Conservation (phyloP, 1,140 invertebrate genomes). For the Saxidomus purpurata region DNA sequence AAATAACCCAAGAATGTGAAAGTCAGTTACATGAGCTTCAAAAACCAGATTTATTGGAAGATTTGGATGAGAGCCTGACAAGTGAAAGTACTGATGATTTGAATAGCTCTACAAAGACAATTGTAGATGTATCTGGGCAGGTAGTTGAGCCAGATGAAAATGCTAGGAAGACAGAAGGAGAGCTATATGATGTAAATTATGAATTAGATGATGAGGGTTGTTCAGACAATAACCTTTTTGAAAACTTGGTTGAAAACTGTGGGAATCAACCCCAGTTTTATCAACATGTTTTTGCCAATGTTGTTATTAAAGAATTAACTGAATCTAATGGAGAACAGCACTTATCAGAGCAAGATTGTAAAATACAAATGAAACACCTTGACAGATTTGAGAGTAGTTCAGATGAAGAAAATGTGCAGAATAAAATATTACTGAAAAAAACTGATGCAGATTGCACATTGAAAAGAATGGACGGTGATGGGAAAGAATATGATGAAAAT, state of each 20-base stretch:
- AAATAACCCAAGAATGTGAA: neutral
- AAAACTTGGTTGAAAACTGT: slow-evolving; percentile 3
- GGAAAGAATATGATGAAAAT: slow-evolving; percentile 8
- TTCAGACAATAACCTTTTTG: neutral
- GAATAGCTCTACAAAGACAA: slow-evolving; percentile 1
- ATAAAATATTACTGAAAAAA: neutral
- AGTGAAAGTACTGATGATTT: slow-evolving; percentile 43
- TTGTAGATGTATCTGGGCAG: neutral
- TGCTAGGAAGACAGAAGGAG: neutral
- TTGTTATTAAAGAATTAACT: neutral
- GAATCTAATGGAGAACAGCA: neutral
- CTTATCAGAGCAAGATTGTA: neutral
- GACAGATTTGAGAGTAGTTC: neutral
- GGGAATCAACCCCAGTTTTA: neutral
- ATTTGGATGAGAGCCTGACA: slow-evolving; percentile 4
- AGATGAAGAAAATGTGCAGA: neutral
- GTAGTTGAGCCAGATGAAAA: too few relatives aligned
- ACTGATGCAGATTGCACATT: too few relatives aligned
- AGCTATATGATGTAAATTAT: neutral
- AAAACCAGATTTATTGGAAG: neutral
- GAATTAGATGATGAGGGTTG: neutral
- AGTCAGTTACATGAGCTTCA: neutral
- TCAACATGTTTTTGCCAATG: slow-evolving; percentile 39
- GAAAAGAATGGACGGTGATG: neutral
- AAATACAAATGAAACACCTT: neutral